A percentile compares a stretch with the other conserved stretches of the same genome.
Evolutionary conservation across 1,140 invertebrate species (phyloP).

Genomic region (Sitobion miscanthi): DNA sequence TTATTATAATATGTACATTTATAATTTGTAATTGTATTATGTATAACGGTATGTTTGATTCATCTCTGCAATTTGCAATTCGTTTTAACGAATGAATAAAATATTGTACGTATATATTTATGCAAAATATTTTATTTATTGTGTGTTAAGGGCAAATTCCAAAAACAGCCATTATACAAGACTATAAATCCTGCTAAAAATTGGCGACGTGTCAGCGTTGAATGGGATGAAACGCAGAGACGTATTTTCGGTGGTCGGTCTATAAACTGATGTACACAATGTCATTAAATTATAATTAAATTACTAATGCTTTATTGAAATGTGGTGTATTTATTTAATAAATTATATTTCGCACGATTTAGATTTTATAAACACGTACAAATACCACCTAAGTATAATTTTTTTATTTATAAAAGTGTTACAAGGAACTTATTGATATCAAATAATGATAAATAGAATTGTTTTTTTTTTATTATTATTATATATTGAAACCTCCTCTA

Average conservation of each 20-base stretch:
- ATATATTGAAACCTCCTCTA: too few relatives aligned
- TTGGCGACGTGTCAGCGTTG: slow-evolving; percentile 36
- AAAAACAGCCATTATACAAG: background rate
- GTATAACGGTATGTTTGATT: background rate
- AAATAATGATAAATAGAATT: too few relatives aligned
- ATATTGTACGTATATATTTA: background rate
- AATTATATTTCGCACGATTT: background rate
- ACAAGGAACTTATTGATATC: too few relatives aligned
- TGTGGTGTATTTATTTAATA: background rate
- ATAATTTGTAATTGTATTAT: too few relatives aligned
- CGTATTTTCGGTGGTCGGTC: slow-evolving; percentile 43
- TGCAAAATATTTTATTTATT: background rate
- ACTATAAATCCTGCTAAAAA: slow-evolving; percentile 24
- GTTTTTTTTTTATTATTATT: too few relatives aligned
- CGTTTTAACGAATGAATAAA: background rate
- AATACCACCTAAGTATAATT: too few relatives aligned
- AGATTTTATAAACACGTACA: background rate
- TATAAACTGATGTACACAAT: background rate
- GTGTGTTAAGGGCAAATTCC: slow-evolving; percentile 11
- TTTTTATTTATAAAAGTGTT: too few relatives aligned
- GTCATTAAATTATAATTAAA: background rate
- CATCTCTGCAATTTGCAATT: background rate
- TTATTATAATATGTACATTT: background rate
- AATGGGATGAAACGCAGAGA: slow-evolving; percentile 35
- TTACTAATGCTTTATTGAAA: background rate